Percentiles rank a stretch among this genome's conserved stretches.
phyloP scores from a whole-genome alignment of 2,797 vertebrate genomes.

The Vipera ursinii region DNA sequence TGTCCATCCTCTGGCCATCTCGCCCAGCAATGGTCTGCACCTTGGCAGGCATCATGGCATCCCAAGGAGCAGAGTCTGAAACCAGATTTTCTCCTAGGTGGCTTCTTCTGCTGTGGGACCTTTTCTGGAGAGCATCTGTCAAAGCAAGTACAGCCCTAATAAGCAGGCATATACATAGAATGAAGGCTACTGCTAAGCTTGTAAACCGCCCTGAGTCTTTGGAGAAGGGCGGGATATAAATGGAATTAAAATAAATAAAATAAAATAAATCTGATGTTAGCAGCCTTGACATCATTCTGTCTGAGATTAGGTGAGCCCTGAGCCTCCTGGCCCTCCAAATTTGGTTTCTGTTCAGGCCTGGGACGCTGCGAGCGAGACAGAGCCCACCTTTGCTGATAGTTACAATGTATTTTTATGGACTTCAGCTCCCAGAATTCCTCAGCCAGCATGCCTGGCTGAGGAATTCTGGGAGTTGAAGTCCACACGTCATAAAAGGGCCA shows the following conservation, averaged over 20 bases:
- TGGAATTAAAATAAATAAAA: too few species aligned
- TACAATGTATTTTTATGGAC: background rate
- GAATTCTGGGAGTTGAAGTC: too few species aligned
- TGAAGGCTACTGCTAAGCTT: too few species aligned
- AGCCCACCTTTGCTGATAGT: background rate
- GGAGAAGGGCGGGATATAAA: too few species aligned
- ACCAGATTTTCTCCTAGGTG: background rate
- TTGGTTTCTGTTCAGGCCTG: background rate
- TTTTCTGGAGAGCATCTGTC: background rate
- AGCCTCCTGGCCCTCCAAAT: background rate
- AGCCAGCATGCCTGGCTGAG: too few species aligned
- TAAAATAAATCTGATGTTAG: too few species aligned
- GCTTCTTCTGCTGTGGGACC: background rate
- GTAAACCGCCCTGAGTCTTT: too few species aligned
- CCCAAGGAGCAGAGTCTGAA: background rate
- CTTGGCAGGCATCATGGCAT: background rate
- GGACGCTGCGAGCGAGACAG: background rate
- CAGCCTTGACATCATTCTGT: background rate
- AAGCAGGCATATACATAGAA: too few species aligned
- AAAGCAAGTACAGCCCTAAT: too few species aligned
- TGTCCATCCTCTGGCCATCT: background rate
- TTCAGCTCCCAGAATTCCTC: too few species aligned
- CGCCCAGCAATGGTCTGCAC: background rate
- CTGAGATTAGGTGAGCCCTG: background rate
- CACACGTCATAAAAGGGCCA: too few species aligned